Base-by-base conservation (phyloP, 2,797 vertebrate genomes). In the Chloroceryle inda region DNA sequence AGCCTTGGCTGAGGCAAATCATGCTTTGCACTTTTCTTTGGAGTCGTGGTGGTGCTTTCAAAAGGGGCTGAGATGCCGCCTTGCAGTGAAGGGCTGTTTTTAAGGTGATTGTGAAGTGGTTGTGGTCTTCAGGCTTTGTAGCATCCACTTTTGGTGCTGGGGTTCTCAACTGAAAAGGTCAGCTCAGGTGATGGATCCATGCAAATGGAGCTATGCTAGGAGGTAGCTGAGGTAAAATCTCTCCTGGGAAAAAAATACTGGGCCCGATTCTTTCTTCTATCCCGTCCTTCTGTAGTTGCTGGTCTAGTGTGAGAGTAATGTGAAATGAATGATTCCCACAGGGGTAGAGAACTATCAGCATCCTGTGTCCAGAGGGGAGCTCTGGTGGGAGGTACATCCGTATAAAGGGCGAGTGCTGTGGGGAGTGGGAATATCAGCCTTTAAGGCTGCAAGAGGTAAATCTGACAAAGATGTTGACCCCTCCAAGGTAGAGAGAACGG, bases 21-120 rank as follows among this genome's bases (percentile, higher is more conserved):
- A 1, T 16, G 5, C 6, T 44, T 59, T 47, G 5, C 0, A 0
- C 20, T 68, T 52, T 63, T 55, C 22, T 19, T 40, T 17, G 3
- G 62, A 23, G 40, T 67, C 21, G 16, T 38, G 5, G 37, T 27
- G 31, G 15, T 15, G 3, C 21, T 31, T 71, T 44, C 38, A 2
- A 81, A 62, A 33, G 31, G 33, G 33, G 6, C 10, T 49, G 38
- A 44, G 55, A 19, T 53, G 13, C 22, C 61, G 40, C 35, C 55
- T 72, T 75, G 19, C 6, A 40, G 3, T 13, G 23, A n/a, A 56
- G 6, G 10, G 7, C 11, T 7, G 5, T 1, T 13, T 66, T 29
- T 9, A 29, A 22, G 35, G 38, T 68, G 26, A 13, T n/a, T 21
- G 10, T 15, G n/a, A 14, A 27, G 5, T 18, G 19, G 11, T 12